These are phyloP conservation scores for Parascotia fuliginaria DNA, from an alignment of 2,888 invertebrate species.

Conservation along the genomic window DNA sequence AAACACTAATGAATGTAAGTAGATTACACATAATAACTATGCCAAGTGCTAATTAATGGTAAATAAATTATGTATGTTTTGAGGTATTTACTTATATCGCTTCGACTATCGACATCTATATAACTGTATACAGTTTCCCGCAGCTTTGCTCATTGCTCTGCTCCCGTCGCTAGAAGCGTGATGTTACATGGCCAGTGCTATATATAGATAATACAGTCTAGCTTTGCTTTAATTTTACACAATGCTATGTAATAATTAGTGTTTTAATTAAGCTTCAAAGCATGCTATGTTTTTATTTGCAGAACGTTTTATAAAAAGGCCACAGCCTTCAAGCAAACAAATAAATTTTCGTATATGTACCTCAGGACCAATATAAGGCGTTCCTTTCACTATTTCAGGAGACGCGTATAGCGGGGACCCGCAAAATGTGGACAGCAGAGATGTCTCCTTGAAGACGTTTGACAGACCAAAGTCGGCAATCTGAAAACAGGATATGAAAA, in stretches of 20 bases:
- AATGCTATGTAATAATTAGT: no score
- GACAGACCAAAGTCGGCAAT: conserved; percentile 99
- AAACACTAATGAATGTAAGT: conserved; percentile 3
- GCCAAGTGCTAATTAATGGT: conserved; percentile 7
- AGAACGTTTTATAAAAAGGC: no score
- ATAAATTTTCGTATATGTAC: conserved; percentile 66
- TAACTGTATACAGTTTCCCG: no score
- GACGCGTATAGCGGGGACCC: conserved; percentile 98
- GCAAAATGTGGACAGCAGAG: conserved; percentile 96
- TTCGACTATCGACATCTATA: not conserved
- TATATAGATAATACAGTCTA: no score
- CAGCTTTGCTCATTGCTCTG: no score
- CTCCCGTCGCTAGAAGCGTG: no score
- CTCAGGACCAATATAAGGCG: conserved; percentile 98
- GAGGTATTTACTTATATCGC: not conserved
- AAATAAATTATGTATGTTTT: conserved; percentile 2
- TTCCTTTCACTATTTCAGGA: conserved; percentile 98
- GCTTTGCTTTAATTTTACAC: no score
- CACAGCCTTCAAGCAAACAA: no score
- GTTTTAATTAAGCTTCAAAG: no score
- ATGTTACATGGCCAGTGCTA: no score
- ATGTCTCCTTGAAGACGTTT: conserved; percentile 96
- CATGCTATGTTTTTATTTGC: no score
- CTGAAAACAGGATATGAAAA: conserved; percentile 70
- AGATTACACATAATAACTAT: conserved; percentile 1